Evolutionary conservation across 2,797 vertebrate genomes (phyloP), one percentile per base, ranked within the genome.

Genomic region (Nyctibius grandis): DNA sequence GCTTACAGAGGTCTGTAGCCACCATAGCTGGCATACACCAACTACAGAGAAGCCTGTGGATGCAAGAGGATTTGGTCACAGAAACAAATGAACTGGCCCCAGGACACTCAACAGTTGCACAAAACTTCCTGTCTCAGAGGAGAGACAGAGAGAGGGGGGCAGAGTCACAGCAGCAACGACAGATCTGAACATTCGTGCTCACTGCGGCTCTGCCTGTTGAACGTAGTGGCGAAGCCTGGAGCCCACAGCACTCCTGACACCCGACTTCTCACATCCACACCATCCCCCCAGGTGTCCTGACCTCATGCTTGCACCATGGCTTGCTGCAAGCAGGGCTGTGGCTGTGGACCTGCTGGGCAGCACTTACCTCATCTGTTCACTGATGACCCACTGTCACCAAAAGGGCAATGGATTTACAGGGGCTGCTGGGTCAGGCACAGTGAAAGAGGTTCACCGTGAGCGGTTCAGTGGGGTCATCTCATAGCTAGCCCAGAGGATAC

Each of bases 151-250:
- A 9, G 12, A 31, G 25, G 11, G 5, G 5, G 56, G 15, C 51
- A 63, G 45, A 65, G 26, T 7, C 57, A 67, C 45, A 60, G 21
- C 28, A 50, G 51, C 6, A 10, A 7, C 0, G 3, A 5, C 6
- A 6, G 76, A 29, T 25, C 50, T 29, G 31, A 68, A 33, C 10
- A 9, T 0, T 5, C 1, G 0, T 0, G n/a, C 25, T 29, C 4
- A 0, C 69, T 25, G 11, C 1, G 19, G 50, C 48, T 85, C 56
- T 75, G 75, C 57, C 40, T 33, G 36, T 25, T 28, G 34, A 34
- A n/a, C 3, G 3, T 1, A 25, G 23, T 2, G 11, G 48, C 34
- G 72, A 40, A 53, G 16, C 53, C 59, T 15, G 47, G 38, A 83
- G 57, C 26, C 12, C 2, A 0, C 2, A 3, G 54, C 45, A 28